phyloP scores from a whole-genome alignment of 2,113 vertebrate species.

The Neoarius graeffei region DNA sequence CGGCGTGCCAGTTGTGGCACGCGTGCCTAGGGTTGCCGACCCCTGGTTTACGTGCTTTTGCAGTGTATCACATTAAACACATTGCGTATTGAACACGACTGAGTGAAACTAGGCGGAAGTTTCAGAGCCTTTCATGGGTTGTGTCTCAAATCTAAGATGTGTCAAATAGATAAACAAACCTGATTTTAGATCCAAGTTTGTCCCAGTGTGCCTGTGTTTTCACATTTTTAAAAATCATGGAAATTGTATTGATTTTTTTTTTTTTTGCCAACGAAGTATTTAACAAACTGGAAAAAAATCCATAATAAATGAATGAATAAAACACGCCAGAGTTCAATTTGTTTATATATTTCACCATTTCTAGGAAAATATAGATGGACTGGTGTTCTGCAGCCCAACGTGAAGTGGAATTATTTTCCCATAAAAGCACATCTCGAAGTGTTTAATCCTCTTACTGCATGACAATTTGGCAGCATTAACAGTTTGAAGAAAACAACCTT shows the following conservation, averaged over 20 bases:
- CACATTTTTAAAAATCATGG: neutral
- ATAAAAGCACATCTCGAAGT: neutral
- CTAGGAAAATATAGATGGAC: too few species aligned
- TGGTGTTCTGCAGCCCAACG: neutral
- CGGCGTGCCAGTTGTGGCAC: too few species aligned
- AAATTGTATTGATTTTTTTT: neutral
- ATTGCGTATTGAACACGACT: neutral
- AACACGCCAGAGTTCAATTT: too few species aligned
- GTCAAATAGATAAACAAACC: neutral
- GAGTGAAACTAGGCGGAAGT: constrained; percentile 22
- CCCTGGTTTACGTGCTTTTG: neutral
- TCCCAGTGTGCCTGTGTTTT: neutral
- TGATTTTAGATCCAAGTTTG: neutral
- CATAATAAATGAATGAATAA: too few species aligned
- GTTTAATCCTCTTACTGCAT: neutral
- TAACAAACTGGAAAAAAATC: too few species aligned
- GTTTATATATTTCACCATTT: too few species aligned
- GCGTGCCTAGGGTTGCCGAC: too few species aligned
- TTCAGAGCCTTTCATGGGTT: neutral
- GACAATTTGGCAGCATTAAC: neutral
- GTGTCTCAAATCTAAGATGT: too few species aligned
- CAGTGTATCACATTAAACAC: neutral
- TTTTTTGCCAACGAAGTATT: too few species aligned
- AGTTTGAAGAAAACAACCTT: neutral
- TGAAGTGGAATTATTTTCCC: too few species aligned